Base-by-base conservation (phyloP, 2,797 vertebrate genomes). In the Basileuterus tristriatus region DNA sequence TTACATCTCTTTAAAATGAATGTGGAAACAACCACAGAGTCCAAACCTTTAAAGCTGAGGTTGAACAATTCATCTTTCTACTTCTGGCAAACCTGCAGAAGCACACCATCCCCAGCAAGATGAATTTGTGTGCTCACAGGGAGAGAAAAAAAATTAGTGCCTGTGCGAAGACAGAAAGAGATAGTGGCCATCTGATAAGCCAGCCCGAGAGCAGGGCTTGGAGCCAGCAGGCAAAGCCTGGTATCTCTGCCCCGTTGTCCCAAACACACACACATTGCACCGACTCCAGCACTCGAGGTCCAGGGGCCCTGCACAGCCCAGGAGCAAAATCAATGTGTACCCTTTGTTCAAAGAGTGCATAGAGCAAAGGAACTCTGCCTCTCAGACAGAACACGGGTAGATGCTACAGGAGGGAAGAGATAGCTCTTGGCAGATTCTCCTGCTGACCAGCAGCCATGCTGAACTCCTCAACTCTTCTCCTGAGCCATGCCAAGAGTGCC, bases 371-470 rank as follows among this genome's bases (percentile, higher is more conserved):
- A 43, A 8, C 11, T 36, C 65, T 18, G 13, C 21, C 13, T 71
- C 12, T 23, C 5, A 14, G 23, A 15, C 22, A 72, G 32, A 22
- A 11, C 4, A 4, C 0, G 0, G n/a, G 16, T 0, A 2, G n/a
- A 47, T 44, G 16, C 2, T 1, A 39, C 1, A 16, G 27, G 12
- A 43, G 12, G 4, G 11, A 64, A 41, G 17, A 49, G 12, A 8
- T 0, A 14, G 30, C 39, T 11, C 62, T 39, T 3, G 12, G 46
- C 74, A 65, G 43, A n/a, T n/a, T 83, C 41, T 72, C 49, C 76
- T 21, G 10, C 26, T 10, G 70, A 79, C 12, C 64, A 6, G 36
- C 4, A 1, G 80, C n/a, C 29, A 7, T 0, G 11, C 65, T 12
- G 43, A 74, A 11, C 37, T 18, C 34, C 0, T 1, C 30, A 36